Percentiles rank a stretch among this genome's conserved stretches.
phyloP scores from a whole-genome alignment of 2,113 vertebrate species.

The Sapayoa aenigma region DNA sequence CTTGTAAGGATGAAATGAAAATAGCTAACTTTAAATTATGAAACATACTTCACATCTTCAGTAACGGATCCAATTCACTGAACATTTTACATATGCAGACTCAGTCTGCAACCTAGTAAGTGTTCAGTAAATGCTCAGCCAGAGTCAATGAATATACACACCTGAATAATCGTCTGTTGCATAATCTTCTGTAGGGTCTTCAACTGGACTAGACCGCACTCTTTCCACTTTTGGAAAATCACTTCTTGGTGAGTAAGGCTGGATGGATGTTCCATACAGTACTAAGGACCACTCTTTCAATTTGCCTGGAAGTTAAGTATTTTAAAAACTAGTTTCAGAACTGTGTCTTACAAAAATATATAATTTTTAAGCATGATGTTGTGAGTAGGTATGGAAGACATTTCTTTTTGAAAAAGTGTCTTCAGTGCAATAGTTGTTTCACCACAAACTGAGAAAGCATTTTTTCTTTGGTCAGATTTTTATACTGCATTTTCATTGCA shows the following conservation, averaged over 20 bases:
- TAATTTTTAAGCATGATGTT: neutral
- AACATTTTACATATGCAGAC: neutral
- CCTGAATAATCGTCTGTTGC: slow-evolving; percentile 89
- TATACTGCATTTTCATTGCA: neutral
- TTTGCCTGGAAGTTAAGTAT: slow-evolving; percentile 81
- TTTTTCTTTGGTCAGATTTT: neutral
- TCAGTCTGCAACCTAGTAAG: neutral
- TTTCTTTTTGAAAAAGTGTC: neutral
- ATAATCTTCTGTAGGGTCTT: slow-evolving; percentile 85
- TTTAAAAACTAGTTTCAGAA: neutral
- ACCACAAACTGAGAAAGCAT: neutral
- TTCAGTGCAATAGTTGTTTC: neutral
- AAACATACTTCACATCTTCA: neutral
- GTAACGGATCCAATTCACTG: neutral
- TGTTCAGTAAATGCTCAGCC: neutral
- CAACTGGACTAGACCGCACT: slow-evolving; percentile 79
- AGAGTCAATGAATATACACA: slow-evolving; percentile 49
- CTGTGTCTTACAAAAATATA: neutral
- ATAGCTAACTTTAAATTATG: neutral
- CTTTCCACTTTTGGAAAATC: slow-evolving; percentile 85
- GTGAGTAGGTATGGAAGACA: neutral
- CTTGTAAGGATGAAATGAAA: neutral
- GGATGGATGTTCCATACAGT: slow-evolving; percentile 92
- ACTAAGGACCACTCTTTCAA: slow-evolving; percentile 98
- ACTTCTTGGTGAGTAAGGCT: slow-evolving; percentile 86